A percentile compares a stretch with the other conserved stretches of the same genome.
These are phyloP conservation scores for Nothocercus julius DNA, from an alignment of 2,113 vertebrate species.

Conservation along the genomic window DNA sequence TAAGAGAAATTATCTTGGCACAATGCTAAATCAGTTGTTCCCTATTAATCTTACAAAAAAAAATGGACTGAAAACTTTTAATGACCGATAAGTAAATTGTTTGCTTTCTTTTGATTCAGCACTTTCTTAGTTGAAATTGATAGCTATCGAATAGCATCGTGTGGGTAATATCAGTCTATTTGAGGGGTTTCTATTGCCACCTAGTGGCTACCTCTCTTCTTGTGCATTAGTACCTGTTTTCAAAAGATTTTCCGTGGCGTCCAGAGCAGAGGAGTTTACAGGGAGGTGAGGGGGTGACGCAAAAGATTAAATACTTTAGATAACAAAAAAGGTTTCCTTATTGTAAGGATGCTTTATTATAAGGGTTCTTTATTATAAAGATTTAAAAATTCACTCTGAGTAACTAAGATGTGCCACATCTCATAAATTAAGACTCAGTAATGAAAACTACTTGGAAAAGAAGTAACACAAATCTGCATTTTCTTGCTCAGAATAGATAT, in stretches of 20 bases:
- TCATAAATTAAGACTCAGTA: background rate
- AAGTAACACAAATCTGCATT: background rate
- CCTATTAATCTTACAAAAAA: background rate
- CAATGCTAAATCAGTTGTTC: background rate
- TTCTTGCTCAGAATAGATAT: background rate
- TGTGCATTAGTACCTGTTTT: rapidly evolving
- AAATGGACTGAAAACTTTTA: background rate
- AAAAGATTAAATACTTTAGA: background rate
- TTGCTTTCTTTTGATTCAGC: background rate
- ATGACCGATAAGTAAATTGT: background rate
- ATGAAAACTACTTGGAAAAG: background rate
- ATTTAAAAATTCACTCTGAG: background rate
- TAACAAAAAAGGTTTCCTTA: background rate
- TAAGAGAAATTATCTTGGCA: background rate
- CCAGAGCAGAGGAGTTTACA: background rate
- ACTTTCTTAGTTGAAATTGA: background rate
- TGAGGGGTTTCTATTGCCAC: conserved; percentile 77
- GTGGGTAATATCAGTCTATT: background rate
- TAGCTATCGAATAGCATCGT: rapidly evolving
- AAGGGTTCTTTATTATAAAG: background rate
- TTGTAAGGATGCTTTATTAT: background rate
- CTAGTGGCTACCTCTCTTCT: conserved; percentile 66
- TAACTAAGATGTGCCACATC: background rate
- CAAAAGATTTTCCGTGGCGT: rapidly evolving
- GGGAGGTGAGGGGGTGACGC: background rate